Evolutionary conservation across 2,888 invertebrate species (phyloP), one percentile per base, ranked within the genome.

Genomic region (Melieria crassipennis): DNA sequence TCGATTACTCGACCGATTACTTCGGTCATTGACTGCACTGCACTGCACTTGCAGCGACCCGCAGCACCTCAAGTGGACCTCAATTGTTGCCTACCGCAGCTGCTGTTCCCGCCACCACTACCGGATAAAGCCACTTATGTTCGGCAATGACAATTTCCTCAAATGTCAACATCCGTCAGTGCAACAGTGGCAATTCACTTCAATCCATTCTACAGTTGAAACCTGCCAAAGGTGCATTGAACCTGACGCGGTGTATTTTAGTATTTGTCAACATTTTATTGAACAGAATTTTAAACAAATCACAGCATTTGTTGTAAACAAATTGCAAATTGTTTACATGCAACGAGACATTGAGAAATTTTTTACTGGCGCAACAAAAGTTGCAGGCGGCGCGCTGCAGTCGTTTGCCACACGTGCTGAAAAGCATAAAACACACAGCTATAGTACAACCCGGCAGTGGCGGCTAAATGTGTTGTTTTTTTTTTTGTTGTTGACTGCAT

Each of bases 381-480:
- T 4, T 55, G 65, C 43, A 16, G 16, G 46, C 57, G 9, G 46
- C 50, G 47, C 42, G n/a, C 50, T 57, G 60, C 52, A 67, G 50
- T 10, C 60, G 67, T 61, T 57, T 69, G 69, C 69, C 69, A 69
- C 69, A 69, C 69, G 69, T 69, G 69, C 69, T 69, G 69, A 69
- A 57, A 63, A 56, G n/a, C 63, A 69, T 63, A 69, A 63, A 69
- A 69, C 69, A 69, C 69, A 43, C 56, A 13, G 13, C 60, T 30
- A n/a, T n/a, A n/a, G n/a, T n/a, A 45, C 7, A 61, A 45, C 45
- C 45, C 50, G 7, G 43, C 52, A 60, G 13, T 30, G 30, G 2
- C 30, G 30, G 2, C 30, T 30, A 30, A 30, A 30, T 30, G 30
- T 30, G 30, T 30, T n/a, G n/a, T 16, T 16, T 16, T 16, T 30